Conservation (phyloP, 2,888 invertebrate genomes). For the Lepetodrilus schrolli region DNA sequence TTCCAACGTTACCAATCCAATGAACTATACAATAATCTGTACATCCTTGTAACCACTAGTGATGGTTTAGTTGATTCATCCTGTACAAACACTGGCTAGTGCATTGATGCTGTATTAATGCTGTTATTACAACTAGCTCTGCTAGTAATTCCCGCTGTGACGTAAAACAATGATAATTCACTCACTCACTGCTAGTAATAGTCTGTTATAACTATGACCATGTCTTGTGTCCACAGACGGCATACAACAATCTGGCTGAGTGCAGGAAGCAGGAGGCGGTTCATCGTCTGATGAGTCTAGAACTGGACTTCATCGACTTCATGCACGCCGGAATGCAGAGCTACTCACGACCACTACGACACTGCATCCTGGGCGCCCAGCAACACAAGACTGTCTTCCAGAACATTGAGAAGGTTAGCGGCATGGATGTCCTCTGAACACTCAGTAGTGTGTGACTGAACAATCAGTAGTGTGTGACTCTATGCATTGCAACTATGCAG, state of each 20-base stretch:
- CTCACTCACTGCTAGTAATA: no score
- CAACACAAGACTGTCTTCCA: conserved; percentile 72
- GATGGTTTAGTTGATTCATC: not conserved
- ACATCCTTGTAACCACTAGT: not conserved
- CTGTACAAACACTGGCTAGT: no score
- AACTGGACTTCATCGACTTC: conserved; percentile 67
- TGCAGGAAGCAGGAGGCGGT: conserved; percentile 61
- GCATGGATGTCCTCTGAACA: conserved; percentile 16
- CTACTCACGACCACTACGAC: conserved; percentile 69
- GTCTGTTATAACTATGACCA: no score
- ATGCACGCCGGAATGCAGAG: conserved; percentile 72
- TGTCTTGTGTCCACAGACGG: conserved; percentile 47
- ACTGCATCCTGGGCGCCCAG: conserved; percentile 65
- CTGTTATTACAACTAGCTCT: no score
- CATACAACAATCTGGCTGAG: conserved; percentile 42
- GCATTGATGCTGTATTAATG: no score
- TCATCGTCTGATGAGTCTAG: conserved; percentile 63
- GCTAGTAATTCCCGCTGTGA: no score
- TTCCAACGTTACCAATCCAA: no score
- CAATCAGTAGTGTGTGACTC: no score
- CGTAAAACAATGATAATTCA: no score
- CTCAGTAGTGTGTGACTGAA: no score
- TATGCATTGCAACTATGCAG: no score
- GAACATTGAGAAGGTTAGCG: conserved; percentile 71
- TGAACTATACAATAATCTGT: not conserved